phyloP scores from a whole-genome alignment of 2,113 vertebrate species.

The Typhlomys cinereus region DNA sequence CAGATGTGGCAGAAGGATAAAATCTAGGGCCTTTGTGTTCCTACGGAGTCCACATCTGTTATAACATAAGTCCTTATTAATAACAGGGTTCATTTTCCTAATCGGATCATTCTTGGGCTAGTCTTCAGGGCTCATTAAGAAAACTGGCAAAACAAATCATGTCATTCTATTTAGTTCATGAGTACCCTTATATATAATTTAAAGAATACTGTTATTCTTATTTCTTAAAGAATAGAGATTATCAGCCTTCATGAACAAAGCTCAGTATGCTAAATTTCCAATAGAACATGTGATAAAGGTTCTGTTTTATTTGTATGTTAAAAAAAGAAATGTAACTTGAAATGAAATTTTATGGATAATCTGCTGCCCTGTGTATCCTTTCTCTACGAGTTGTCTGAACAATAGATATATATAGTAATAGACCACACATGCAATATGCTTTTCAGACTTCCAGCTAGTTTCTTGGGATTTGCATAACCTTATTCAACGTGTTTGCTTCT shows the following conservation, averaged over 20 bases:
- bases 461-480: slow-evolving; percentile 24
- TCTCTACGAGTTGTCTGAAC: not conserved
- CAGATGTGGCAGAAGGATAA: not conserved
- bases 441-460: not conserved
- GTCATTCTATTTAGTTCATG: slow-evolving; percentile 61
- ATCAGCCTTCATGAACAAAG: not conserved
- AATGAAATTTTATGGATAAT: not conserved
- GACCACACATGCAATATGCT: not conserved
- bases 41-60: slow-evolving; percentile 5
- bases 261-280: slow-evolving; percentile 32
- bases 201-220: slow-evolving; percentile 26
- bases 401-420: not conserved
- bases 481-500: slow-evolving; percentile 58
- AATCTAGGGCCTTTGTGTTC: not conserved
- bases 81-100: slow-evolving; percentile 42
- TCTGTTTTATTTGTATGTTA: slow-evolving; percentile 17
- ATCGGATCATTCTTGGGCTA: slow-evolving; percentile 43
- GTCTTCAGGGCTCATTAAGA: slow-evolving; percentile 24
- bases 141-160: slow-evolving; percentile 33
- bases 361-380: not conserved
- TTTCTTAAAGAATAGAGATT: slow-evolving; percentile 40
- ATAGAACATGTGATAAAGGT: not conserved
- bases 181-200: slow-evolving; percentile 50
- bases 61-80: slow-evolving; percentile 55
- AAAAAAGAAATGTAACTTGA: not conserved